Evolutionary conservation across 2,888 invertebrate genomes (phyloP), one percentile per base, ranked within the genome.

Genomic region (Tipula confusa): DNA sequence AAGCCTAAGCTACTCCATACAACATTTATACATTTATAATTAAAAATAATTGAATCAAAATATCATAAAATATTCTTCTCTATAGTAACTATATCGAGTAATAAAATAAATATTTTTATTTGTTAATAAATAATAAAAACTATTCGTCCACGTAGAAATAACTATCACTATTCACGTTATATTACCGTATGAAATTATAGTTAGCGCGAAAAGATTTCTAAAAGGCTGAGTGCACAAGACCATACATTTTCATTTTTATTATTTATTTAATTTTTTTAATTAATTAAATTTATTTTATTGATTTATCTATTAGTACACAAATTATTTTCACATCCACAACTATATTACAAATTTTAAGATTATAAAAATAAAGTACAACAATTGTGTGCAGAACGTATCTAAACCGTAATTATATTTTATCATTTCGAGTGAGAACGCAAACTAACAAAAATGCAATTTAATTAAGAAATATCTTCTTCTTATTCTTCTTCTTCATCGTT

Each of bases 221-320:
- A 64, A 24, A 64, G 64, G 64, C 18, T 24, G 64, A n/a, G n/a
- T n/a, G n/a, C n/a, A n/a, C n/a, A 64, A 64, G 9, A 7, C 64
- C 24, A 9, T 24, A 64, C 64, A 64, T 9, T n/a, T n/a, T n/a
- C 18, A 64, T 24, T 24, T 24, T 64, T 64, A 24, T 64, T 64
- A n/a, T 24, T 6, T 24, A n/a, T 64, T 64, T 43, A 43, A 43
- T n/a, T 4, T 64, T 64, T 64, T 64, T 64, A 64, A 64, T 64
- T 64, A 64, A 64, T 64, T 64, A 11, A 64, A 64, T 64, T 64
- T 64, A 64, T 64, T 43, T 64, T 24, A 64, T 64, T 64, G 64
- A 64, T 24, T 64, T 24, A 24, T 64, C 64, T 24, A 24, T n/a
- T n/a, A n/a, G n/a, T 24, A 9, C 64, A 64, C 18, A 64, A 64